Percentiles rank a stretch among this genome's conserved stretches.
phyloP scores from a whole-genome alignment of 1,140 invertebrate species.

The Bombus sylvicola region DNA sequence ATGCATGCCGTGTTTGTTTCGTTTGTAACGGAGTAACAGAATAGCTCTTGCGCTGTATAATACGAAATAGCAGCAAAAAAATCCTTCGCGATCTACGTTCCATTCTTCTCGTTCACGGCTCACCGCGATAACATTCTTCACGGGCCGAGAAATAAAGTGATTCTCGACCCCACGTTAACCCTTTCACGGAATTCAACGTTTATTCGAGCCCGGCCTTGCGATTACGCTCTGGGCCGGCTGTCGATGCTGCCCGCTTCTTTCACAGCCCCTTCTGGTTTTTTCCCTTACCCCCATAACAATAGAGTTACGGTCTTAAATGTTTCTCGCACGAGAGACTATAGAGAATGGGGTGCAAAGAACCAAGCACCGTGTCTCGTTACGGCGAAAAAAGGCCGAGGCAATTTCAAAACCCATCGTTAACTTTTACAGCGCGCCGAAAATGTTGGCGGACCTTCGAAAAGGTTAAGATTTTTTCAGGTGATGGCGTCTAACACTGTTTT shows the following conservation, averaged over 20 bases:
- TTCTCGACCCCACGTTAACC: conserved; percentile 19
- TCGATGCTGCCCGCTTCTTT: conserved; percentile 25
- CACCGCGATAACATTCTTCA: conserved; percentile 44
- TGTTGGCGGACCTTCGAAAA: conserved; percentile 52
- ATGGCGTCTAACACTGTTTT: conserved; percentile 11
- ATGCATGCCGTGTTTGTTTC: too few species aligned
- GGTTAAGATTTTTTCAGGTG: conserved; percentile 71
- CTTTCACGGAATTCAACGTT: conserved; percentile 56
- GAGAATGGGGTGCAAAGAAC: conserved; percentile 69
- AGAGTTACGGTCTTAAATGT: conserved; percentile 70
- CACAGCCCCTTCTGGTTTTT: background rate
- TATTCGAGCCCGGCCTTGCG: conserved; percentile 56
- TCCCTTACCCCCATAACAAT: conserved; percentile 53
- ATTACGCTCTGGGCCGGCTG: conserved; percentile 45
- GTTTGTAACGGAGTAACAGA: background rate
- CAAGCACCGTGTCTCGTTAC: conserved; percentile 69
- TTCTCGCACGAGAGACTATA: conserved; percentile 57
- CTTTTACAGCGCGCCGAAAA: conserved; percentile 66
- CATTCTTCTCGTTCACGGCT: conserved; percentile 38
- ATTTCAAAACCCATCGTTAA: conserved; percentile 74
- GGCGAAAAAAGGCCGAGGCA: conserved; percentile 69
- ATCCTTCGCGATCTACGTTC: background rate
- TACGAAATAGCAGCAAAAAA: conserved; percentile 4
- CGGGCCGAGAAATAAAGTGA: conserved; percentile 51
- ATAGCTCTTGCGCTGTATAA: background rate